Evolutionary conservation across 2,797 vertebrate genomes (phyloP).

Genomic region (Acropternis orthonyx): DNA sequence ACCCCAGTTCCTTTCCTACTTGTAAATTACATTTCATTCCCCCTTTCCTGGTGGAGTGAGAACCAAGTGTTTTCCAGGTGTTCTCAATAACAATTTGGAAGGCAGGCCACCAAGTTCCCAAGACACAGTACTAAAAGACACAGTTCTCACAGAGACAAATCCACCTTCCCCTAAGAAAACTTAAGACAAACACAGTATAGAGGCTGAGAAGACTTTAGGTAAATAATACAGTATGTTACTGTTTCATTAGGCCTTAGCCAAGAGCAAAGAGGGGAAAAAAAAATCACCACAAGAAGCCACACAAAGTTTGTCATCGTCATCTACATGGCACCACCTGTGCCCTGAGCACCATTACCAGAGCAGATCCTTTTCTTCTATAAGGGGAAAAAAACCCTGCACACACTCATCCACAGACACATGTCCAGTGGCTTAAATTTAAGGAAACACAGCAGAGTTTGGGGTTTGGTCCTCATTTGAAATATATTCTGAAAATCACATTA

Average conservation of each 20-base stretch:
- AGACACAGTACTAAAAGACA: neutral
- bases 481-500: fast-evolving
- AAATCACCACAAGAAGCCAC: neutral
- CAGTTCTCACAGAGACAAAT: conserved; percentile 36
- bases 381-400: neutral
- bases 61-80: conserved; percentile 51
- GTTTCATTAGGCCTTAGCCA: neutral
- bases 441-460: neutral
- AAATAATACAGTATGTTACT: neutral
- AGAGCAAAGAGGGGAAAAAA: neutral
- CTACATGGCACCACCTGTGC: neutral
- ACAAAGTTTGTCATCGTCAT: neutral
- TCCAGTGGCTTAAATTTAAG: neutral
- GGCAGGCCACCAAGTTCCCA: conserved; percentile 38
- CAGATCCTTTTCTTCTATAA: neutral
- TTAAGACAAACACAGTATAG: neutral
- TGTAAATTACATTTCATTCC: neutral
- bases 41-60: neutral
- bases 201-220: neutral
- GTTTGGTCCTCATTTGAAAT: neutral
- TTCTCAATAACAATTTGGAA: conserved; percentile 53
- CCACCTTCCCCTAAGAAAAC: conserved; percentile 1
- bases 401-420: neutral
- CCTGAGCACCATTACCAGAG: neutral
- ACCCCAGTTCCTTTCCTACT: neutral